These are phyloP conservation scores for Lagorchestes hirsutus DNA, from an alignment of 2,797 vertebrate genomes.

Conservation along the genomic window DNA sequence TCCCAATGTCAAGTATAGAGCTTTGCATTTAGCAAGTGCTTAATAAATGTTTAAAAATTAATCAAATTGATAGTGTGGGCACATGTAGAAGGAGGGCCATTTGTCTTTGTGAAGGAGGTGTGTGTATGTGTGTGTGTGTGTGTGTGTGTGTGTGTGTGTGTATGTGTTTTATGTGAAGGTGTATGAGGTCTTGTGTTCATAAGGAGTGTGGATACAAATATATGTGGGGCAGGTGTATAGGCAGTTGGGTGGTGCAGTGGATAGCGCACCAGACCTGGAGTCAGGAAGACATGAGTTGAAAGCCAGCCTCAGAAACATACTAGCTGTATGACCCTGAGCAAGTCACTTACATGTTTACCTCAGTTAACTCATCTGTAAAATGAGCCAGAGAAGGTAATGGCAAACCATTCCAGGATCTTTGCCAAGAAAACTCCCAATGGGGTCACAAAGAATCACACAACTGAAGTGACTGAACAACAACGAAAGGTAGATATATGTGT, in stretches of 20 bases:
- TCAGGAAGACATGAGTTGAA: background rate
- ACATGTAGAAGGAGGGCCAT: background rate
- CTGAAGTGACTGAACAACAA: background rate
- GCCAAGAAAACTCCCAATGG: background rate
- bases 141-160: background rate
- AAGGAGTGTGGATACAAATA: background rate
- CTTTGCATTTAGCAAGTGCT: background rate
- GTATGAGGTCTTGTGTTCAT: background rate
- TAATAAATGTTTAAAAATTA: background rate
- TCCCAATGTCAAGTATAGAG: background rate
- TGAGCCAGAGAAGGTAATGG: background rate
- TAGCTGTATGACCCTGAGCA: background rate
- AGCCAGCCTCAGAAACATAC: background rate
- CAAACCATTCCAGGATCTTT: background rate
- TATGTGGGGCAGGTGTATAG: background rate
- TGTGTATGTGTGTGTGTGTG: background rate
- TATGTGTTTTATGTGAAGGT: background rate
- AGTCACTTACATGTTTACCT: background rate
- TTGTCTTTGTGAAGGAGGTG: background rate
- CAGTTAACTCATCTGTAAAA: background rate
- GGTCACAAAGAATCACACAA: background rate
- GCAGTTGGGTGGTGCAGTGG: background rate
- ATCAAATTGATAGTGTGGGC: background rate
- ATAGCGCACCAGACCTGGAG: background rate
- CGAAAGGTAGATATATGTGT: background rate